These are phyloP conservation scores for Camptogramma bilineatum DNA, from an alignment of 2,888 invertebrate genomes.

Conservation along the genomic window DNA sequence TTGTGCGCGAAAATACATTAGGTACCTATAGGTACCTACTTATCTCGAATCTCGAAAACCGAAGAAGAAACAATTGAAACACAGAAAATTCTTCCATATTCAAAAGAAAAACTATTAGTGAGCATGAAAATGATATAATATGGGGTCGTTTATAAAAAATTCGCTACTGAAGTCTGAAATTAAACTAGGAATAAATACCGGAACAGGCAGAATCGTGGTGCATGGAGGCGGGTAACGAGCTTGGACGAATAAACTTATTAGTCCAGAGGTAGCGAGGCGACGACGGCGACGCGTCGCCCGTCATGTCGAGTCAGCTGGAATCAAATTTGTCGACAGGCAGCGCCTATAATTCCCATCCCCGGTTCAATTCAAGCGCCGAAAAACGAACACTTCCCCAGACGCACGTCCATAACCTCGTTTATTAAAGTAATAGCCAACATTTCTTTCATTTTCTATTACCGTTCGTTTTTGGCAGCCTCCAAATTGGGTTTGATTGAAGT, in stretches of 20 bases:
- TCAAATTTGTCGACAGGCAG: constrained; percentile 56
- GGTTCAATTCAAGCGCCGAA: constrained; percentile 41
- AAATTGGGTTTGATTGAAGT: constrained; percentile 23
- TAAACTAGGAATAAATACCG: too few relatives aligned
- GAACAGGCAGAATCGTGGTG: too few relatives aligned
- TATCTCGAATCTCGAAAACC: too few relatives aligned
- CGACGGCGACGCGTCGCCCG: too few relatives aligned
- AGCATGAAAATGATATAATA: too few relatives aligned
- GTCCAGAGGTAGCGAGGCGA: too few relatives aligned
- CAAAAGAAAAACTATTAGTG: too few relatives aligned
- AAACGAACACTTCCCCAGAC: constrained; percentile 47
- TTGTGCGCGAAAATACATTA: constrained; percentile 1
- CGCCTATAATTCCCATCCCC: constrained; percentile 51
- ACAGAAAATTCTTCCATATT: too few relatives aligned
- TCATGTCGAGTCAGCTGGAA: constrained; percentile 46
- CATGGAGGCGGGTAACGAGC: too few relatives aligned
- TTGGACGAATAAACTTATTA: too few relatives aligned
- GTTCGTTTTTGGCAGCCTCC: constrained; percentile 35
- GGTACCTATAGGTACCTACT: not conserved
- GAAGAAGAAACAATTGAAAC: not conserved
- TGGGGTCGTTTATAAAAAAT: too few relatives aligned
- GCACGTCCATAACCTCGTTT: constrained; percentile 45
- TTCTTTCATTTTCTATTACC: constrained; percentile 38
- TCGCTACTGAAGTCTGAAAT: too few relatives aligned
- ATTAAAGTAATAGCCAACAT: constrained; percentile 44